Percentiles rank a stretch among this genome's conserved stretches.
phyloP scores from a whole-genome alignment of 2,888 invertebrate species.

The Macrophya annulata region DNA sequence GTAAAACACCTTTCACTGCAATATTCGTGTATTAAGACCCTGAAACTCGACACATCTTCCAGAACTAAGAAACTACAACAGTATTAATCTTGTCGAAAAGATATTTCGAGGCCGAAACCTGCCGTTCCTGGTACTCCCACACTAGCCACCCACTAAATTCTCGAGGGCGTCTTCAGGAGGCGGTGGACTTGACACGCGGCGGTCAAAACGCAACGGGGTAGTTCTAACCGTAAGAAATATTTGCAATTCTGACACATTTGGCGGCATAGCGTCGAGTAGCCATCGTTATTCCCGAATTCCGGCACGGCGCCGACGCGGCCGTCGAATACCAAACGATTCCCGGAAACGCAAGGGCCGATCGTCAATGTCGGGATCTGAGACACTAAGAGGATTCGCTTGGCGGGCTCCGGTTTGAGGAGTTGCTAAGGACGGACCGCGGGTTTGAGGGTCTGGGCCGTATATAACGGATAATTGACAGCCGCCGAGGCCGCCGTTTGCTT shows the following conservation, averaged over 20 bases:
- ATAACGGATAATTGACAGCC: conserved; percentile 80
- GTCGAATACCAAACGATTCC: conserved; percentile 71
- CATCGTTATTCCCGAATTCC: conserved; percentile 52
- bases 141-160: conserved; percentile 42
- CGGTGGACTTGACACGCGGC: conserved; percentile 51
- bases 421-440: conserved; percentile 75
- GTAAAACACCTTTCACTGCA: neutral
- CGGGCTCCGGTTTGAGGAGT: conserved; percentile 71
- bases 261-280: conserved; percentile 4
- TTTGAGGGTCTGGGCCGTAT: conserved; percentile 78
- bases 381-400: conserved; percentile 65
- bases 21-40: conserved; percentile 45
- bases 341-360: conserved; percentile 63
- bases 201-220: conserved; percentile 1
- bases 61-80: neutral
- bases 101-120: conserved; percentile 27
- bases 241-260: conserved; percentile 72
- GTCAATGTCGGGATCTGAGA: conserved; percentile 58
- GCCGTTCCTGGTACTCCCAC: conserved; percentile 1
- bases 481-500: conserved; percentile 76
- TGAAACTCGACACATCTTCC: conserved; percentile 14
- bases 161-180: conserved; percentile 22
- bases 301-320: conserved; percentile 56
- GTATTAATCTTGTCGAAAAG: conserved; percentile 32
- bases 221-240: conserved; percentile 59